Conservation (phyloP, 1,140 invertebrate genomes). For the Calephelis nemesis region DNA sequence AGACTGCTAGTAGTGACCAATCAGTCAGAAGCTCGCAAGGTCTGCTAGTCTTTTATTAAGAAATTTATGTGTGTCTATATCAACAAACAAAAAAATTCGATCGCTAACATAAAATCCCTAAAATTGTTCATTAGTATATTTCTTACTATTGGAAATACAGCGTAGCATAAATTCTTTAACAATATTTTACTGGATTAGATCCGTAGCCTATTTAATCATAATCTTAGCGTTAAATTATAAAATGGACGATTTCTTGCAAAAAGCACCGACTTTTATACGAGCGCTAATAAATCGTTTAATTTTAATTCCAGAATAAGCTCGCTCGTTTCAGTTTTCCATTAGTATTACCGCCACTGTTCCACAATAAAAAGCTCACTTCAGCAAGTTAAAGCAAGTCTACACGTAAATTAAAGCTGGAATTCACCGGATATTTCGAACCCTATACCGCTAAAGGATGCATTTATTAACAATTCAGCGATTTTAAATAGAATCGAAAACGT, state of each 20-base stretch:
- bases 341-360: slow-evolving; percentile 6
- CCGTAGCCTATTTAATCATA: too few species aligned
- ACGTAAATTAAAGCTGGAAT: slow-evolving; percentile 17
- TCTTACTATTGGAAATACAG: too few species aligned
- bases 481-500: slow-evolving; percentile 70
- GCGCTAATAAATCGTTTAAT: slow-evolving; percentile 4
- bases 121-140: too few species aligned
- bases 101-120: too few species aligned
- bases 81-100: too few species aligned
- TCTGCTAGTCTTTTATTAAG: too few species aligned
- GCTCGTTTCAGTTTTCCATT: slow-evolving; percentile 7
- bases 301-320: background rate
- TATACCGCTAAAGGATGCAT: slow-evolving; percentile 41
- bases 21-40: too few species aligned
- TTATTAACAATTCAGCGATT: slow-evolving; percentile 63
- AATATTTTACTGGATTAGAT: too few species aligned
- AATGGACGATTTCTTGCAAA: background rate
- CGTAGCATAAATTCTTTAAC: too few species aligned
- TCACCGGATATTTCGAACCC: slow-evolving; percentile 21
- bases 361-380: slow-evolving; percentile 17
- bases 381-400: slow-evolving; percentile 19
- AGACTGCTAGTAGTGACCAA: too few species aligned
- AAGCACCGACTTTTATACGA: background rate
- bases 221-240: too few species aligned
- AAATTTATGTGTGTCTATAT: too few species aligned